Percentiles rank a stretch among this genome's conserved stretches.
Conservation (phyloP, 2,888 invertebrate species). For the Habrosyne pyritoides region DNA sequence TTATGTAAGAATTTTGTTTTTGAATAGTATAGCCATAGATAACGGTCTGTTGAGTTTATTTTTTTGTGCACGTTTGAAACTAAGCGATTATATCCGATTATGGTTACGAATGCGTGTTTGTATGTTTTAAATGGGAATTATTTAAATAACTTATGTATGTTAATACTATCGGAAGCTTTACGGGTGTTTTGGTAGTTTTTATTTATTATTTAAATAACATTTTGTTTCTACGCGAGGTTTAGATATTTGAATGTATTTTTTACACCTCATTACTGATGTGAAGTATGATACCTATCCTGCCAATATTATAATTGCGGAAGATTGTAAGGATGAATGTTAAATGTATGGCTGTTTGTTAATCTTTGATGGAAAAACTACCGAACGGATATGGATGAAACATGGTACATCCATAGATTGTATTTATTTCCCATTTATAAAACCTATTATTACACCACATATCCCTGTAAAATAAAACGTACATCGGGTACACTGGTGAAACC, state of each 20-base stretch:
- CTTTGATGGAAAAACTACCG: too few relatives aligned
- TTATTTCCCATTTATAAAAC: too few relatives aligned
- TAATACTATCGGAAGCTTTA: constrained; percentile 25
- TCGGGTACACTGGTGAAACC: too few relatives aligned
- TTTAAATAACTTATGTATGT: constrained; percentile 37
- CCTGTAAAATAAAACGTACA: too few relatives aligned
- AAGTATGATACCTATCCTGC: too few relatives aligned
- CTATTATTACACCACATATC: too few relatives aligned
- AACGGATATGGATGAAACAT: too few relatives aligned
- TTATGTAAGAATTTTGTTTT: constrained; percentile 27
- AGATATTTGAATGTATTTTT: not conserved
- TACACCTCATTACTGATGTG: too few relatives aligned
- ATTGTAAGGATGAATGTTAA: too few relatives aligned
- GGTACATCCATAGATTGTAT: too few relatives aligned
- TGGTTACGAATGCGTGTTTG: constrained; percentile 26
- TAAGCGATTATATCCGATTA: constrained; percentile 47
- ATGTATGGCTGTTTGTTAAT: too few relatives aligned
- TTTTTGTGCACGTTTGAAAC: constrained; percentile 39
- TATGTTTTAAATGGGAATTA: constrained; percentile 42
- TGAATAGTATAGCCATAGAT: constrained; percentile 34
- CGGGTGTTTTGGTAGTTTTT: constrained; percentile 20
- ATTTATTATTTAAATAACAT: constrained; percentile 38
- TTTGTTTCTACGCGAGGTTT: constrained; percentile 12
- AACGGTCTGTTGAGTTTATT: constrained; percentile 24
- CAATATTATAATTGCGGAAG: too few relatives aligned